These are phyloP conservation scores for Euzophera pinguis DNA, from an alignment of 2,888 invertebrate genomes.

Conservation along the genomic window DNA sequence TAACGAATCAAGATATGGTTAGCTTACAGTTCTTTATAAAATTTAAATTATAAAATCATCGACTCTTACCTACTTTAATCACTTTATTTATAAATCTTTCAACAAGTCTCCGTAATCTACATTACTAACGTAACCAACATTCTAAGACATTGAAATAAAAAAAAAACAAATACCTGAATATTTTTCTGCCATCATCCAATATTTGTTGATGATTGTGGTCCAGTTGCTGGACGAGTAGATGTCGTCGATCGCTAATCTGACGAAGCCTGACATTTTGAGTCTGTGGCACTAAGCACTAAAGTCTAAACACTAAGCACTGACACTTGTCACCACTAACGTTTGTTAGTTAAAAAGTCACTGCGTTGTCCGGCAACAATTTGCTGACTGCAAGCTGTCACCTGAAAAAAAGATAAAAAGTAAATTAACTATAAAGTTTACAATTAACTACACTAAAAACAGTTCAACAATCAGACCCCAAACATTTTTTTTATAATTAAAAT, in stretches of 20 bases:
- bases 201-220: conserved; percentile 83
- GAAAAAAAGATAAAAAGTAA: conserved; percentile 36
- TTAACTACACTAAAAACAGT: neutral
- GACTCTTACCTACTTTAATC: too few species aligned
- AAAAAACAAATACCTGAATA: conserved; percentile 82
- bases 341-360: conserved; percentile 29
- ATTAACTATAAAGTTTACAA: neutral
- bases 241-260: conserved; percentile 83
- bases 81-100: too few species aligned
- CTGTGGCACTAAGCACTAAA: conserved; percentile 31
- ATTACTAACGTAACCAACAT: too few species aligned
- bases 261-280: conserved; percentile 81
- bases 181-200: conserved; percentile 85
- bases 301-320: conserved; percentile 44
- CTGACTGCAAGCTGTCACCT: conserved; percentile 68
- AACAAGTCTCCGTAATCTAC: too few species aligned
- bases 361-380: conserved; percentile 56
- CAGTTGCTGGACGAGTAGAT: conserved; percentile 82
- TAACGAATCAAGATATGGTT: too few species aligned
- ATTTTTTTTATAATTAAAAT: too few species aligned
- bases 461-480: too few species aligned
- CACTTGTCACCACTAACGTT: conserved; percentile 50
- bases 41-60: too few species aligned
- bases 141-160: too few species aligned
- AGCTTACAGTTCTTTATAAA: too few species aligned